Conservation (phyloP, 2,888 invertebrate species). For the Heliconius cydno region DNA sequence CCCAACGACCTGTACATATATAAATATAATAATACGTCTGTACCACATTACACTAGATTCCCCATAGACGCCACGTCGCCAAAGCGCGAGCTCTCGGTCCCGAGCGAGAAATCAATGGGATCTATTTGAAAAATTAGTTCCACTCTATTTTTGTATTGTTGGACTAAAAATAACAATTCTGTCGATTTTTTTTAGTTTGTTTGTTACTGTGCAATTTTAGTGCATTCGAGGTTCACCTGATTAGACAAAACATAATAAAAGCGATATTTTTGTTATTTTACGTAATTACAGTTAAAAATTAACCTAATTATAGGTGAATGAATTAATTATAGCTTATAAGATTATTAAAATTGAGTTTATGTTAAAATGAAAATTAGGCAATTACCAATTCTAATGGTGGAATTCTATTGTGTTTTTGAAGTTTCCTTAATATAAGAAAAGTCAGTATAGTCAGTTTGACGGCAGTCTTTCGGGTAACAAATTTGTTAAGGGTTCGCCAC, state of each 20-base stretch:
- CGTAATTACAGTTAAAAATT: not conserved
- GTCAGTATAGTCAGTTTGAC: not conserved
- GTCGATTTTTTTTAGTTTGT: not conserved
- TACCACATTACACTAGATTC: slow-evolving; percentile 31
- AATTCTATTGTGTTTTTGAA: not conserved
- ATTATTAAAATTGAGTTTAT: slow-evolving; percentile 2
- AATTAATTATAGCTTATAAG: not conserved
- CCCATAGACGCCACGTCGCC: slow-evolving; percentile 45
- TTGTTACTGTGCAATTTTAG: not conserved
- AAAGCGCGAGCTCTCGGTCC: slow-evolving; percentile 37
- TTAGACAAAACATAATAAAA: too few species aligned
- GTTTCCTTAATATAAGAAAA: not conserved
- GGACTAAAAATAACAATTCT: not conserved
- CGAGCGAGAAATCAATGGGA: slow-evolving; percentile 42
- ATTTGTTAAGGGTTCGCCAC: not conserved
- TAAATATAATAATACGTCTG: not conserved
- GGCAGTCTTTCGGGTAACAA: not conserved
- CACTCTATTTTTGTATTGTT: slow-evolving; percentile 14
- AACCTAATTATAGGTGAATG: not conserved
- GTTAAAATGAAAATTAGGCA: not conserved
- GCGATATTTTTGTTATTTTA: not conserved
- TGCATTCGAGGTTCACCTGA: too few species aligned
- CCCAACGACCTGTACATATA: not conserved
- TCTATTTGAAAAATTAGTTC: slow-evolving; percentile 29
- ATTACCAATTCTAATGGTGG: not conserved